These are phyloP conservation scores for Sinocyclocheilus anshuiensis DNA, from an alignment of 2,113 vertebrate species.

Conservation along the genomic window DNA sequence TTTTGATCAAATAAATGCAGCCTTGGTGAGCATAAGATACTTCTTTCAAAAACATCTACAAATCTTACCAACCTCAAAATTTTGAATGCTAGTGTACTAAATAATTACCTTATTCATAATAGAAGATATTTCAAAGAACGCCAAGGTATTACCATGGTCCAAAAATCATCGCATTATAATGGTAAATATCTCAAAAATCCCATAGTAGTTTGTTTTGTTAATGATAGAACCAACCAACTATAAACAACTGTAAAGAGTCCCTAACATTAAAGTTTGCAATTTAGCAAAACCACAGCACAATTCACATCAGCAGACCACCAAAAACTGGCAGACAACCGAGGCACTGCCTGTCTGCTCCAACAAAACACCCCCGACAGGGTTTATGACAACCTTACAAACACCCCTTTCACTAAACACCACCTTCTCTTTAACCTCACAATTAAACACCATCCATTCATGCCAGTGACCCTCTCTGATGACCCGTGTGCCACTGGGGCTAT, in stretches of 20 bases:
- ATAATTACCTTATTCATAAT: too few species aligned
- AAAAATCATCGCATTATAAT: neutral
- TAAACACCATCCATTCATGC: slow-evolving; percentile 7
- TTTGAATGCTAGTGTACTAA: too few species aligned
- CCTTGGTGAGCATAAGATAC: too few species aligned
- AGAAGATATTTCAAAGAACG: too few species aligned
- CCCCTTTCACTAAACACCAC: neutral
- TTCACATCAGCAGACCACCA: slow-evolving; percentile 3
- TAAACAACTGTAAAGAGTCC: neutral
- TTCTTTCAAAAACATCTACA: too few species aligned
- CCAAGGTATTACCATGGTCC: neutral
- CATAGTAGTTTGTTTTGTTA: neutral
- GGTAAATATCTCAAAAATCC: neutral
- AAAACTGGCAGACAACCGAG: neutral
- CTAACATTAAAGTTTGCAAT: neutral
- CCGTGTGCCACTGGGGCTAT: slow-evolving; percentile 49
- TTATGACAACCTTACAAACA: slow-evolving; percentile 1
- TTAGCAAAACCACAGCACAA: neutral
- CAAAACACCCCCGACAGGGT: slow-evolving; percentile 9
- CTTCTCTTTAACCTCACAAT: slow-evolving; percentile 8
- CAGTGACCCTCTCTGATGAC: slow-evolving; percentile 43
- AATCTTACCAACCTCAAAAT: too few species aligned
- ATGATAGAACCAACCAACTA: neutral
- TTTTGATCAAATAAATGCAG: too few species aligned
- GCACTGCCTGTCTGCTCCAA: neutral